A percentile compares a stretch with the other conserved stretches of the same genome.
These are phyloP conservation scores for Trichonephila clavipes DNA, from an alignment of 1,140 invertebrate genomes.

Conservation along the genomic window DNA sequence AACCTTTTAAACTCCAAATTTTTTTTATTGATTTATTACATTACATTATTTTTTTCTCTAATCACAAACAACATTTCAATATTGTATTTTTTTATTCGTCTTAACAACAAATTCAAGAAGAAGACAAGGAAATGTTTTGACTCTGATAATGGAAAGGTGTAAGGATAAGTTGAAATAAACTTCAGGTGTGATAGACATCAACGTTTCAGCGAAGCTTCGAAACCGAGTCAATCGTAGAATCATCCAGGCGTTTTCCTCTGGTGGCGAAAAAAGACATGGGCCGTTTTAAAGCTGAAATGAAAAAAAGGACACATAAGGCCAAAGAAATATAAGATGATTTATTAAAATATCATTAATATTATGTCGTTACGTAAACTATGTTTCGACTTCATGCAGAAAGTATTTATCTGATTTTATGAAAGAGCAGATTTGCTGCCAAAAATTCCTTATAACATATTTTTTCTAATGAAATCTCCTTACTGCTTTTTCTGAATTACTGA, in stretches of 20 bases:
- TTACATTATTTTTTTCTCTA: neutral
- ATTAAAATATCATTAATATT: too few species aligned
- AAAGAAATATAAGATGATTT: neutral
- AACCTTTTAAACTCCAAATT: neutral
- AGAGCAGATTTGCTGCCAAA: too few species aligned
- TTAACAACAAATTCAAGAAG: neutral
- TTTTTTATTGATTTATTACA: neutral
- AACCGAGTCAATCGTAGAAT: neutral
- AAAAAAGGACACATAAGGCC: neutral
- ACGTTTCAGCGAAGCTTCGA: neutral
- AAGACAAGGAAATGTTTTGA: neutral
- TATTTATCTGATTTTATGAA: too few species aligned
- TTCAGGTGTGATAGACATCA: neutral
- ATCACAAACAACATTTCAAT: neutral
- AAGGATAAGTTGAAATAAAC: neutral
- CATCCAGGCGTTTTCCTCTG: slow-evolving; percentile 54
- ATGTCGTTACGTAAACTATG: too few species aligned
- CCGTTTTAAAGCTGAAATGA: slow-evolving; percentile 53
- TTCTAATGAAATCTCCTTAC: too few species aligned
- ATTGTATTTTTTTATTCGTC: neutral
- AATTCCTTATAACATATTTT: too few species aligned
- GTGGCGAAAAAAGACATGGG: slow-evolving; percentile 70
- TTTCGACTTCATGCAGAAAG: too few species aligned
- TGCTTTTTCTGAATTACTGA: too few species aligned
- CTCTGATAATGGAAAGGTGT: neutral